phyloP scores from a whole-genome alignment of 2,888 invertebrate genomes.

The Drosophila prolongata region DNA sequence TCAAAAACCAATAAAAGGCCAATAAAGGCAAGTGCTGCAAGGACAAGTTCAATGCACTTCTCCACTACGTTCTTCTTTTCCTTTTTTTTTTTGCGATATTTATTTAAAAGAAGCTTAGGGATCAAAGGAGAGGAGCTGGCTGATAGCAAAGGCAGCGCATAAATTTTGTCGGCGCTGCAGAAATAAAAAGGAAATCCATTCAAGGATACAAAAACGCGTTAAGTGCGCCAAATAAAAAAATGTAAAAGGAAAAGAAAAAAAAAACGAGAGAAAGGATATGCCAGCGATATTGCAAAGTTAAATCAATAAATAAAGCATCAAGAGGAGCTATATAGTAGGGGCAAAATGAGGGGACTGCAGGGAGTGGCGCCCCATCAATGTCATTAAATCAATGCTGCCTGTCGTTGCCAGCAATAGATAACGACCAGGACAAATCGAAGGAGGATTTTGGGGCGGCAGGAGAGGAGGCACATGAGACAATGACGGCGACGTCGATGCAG shows the following conservation, averaged over 20 bases:
- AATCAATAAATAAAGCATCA: conserved; percentile 82
- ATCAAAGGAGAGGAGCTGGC: conserved; percentile 46
- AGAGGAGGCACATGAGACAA: conserved; percentile 23
- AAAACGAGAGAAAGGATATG: conserved; percentile 38
- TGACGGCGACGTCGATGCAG: conserved; percentile 42
- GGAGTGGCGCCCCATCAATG: conserved; percentile 75
- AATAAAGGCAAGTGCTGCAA: conserved; percentile 50
- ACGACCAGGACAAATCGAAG: conserved; percentile 60
- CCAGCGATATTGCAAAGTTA: conserved; percentile 78
- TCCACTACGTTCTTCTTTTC: conserved; percentile 22
- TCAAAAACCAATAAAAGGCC: conserved; percentile 79
- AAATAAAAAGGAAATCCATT: conserved; percentile 58
- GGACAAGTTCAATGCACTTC: conserved; percentile 62
- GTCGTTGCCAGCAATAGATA: conserved; percentile 73
- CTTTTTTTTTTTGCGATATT: conserved; percentile 56
- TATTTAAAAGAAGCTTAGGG: conserved; percentile 76
- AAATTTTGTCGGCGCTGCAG: conserved; percentile 75
- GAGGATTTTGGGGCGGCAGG: conserved; percentile 17
- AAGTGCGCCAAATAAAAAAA: conserved; percentile 60
- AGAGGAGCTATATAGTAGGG: conserved; percentile 31
- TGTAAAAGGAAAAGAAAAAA: conserved; percentile 17
- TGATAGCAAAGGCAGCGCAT: conserved; percentile 68
- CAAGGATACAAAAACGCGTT: conserved; percentile 61
- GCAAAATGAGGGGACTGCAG: conserved; percentile 2
- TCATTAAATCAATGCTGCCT: conserved; percentile 83